Percentiles rank a stretch among this genome's conserved stretches.
These are phyloP conservation scores for Eupeodes luniger DNA, from an alignment of 2,888 invertebrate genomes.

Conservation along the genomic window DNA sequence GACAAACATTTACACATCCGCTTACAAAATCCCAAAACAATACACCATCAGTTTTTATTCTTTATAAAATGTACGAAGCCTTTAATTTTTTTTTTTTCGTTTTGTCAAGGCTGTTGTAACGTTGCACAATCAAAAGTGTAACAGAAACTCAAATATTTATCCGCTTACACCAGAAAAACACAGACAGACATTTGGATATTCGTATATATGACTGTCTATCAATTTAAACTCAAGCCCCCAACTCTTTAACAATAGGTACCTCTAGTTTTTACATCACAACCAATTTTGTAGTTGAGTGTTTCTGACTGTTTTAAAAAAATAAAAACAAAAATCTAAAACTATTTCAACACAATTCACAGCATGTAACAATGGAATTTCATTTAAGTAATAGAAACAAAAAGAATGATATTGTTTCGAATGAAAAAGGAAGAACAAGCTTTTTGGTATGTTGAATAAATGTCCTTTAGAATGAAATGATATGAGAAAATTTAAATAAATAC, in stretches of 20 bases:
- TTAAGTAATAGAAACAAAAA: conserved; percentile 9
- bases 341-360: conserved; percentile 17
- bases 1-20: conserved; percentile 16
- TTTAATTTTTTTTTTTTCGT: not conserved
- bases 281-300: conserved; percentile 29
- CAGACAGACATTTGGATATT: not conserved
- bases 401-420: not conserved
- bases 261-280: not conserved
- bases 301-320: conserved; percentile 33
- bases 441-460: conserved; percentile 11
- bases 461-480: conserved; percentile 18
- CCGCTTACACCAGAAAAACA: conserved; percentile 33
- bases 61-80: not conserved
- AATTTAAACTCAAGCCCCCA: conserved; percentile 1
- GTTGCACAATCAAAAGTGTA: conserved; percentile 40
- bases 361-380: conserved; percentile 40
- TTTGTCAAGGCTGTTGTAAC: conserved; percentile 37
- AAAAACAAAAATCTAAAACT: not conserved
- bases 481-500: conserved; percentile 41
- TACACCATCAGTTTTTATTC: not conserved
- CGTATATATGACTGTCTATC: conserved; percentile 2
- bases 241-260: not conserved
- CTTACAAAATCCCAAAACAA: conserved; percentile 15
- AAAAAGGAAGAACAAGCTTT: not conserved
- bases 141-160: conserved; percentile 63